Evolutionary conservation across 1,140 invertebrate genomes (phyloP).

Genomic region (Drosophila prosaltans): DNA sequence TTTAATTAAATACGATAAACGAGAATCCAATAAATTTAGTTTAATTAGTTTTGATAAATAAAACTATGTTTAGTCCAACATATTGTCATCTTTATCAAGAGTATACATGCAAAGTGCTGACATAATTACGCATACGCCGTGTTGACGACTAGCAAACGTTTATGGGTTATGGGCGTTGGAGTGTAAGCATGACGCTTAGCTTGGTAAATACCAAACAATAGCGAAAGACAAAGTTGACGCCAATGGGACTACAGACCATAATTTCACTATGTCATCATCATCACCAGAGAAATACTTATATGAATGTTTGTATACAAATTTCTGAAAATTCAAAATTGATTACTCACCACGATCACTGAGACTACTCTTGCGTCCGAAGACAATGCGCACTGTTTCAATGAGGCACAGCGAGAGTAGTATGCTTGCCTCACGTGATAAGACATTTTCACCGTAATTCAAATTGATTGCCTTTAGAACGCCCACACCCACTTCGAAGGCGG

Average conservation of each 20-base stretch:
- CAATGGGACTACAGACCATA: conserved; percentile 42
- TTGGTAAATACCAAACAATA: conserved; percentile 23
- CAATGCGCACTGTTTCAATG: conserved; percentile 91
- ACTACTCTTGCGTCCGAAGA: conserved; percentile 93
- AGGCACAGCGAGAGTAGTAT: conserved; percentile 89
- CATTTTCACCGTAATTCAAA: conserved; percentile 89
- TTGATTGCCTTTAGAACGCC: conserved; percentile 90
- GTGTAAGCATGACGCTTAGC: conserved; percentile 8
- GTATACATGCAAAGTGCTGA: conserved; percentile 20
- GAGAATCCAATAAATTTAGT: too few relatives aligned
- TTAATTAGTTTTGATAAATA: too few relatives aligned
- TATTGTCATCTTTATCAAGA: conserved; percentile 1
- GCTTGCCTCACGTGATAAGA: conserved; percentile 89
- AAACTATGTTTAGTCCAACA: conserved; percentile 12
- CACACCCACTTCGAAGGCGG: conserved; percentile 90
- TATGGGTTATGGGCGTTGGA: conserved; percentile 28
- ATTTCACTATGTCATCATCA: conserved; percentile 67
- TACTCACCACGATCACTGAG: conserved; percentile 90
- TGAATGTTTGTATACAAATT: background rate
- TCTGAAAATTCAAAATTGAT: conserved; percentile 11
- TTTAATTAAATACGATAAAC: too few relatives aligned
- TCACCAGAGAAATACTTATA: background rate
- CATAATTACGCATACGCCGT: conserved; percentile 66
- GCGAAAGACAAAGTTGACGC: conserved; percentile 27
- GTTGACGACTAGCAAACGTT: conserved; percentile 41